Conservation (phyloP, 2,113 vertebrate genomes). For the Oceanodroma tethys region DNA sequence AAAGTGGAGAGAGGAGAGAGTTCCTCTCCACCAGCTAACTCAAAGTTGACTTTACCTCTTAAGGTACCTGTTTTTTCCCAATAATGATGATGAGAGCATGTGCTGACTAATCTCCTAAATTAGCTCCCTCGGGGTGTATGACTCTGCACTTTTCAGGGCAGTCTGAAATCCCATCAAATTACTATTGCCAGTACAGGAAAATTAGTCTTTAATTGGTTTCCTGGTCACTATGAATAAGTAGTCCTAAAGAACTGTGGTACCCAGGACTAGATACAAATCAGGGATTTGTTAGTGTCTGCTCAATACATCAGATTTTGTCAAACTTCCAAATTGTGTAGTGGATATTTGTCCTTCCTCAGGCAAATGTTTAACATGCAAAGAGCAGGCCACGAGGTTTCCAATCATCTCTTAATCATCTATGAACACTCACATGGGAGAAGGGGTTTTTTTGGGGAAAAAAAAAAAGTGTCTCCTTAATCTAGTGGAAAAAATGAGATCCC, state of each 20-base stretch:
- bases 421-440: neutral
- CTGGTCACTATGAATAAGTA: neutral
- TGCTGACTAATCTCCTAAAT: neutral
- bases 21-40: neutral
- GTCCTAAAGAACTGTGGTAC: neutral
- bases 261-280: neutral
- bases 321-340: neutral
- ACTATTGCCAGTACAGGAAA: neutral
- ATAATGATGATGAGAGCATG: rapidly evolving
- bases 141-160: neutral
- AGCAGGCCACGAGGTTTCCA: neutral
- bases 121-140: neutral
- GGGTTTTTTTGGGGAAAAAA: rapidly evolving
- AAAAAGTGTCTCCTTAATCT: neutral
- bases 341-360: neutral
- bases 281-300: neutral
- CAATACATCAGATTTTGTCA: neutral
- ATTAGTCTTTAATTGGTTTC: neutral
- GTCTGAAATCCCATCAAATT: neutral
- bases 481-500: neutral
- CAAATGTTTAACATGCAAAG: neutral
- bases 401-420: slow-evolving; percentile 14
- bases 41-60: neutral
- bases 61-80: neutral
- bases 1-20: neutral